A percentile compares a stretch with the other conserved stretches of the same genome.
These are phyloP conservation scores for human DNA, from an alignment of 2,113 vertebrate species.

Conservation along the genomic window GRCh38 chr9:116788001-116788500, in stretches of 20 bases:
- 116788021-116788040: background rate
- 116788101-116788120: background rate
- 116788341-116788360: background rate
- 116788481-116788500: background rate
- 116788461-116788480: background rate
- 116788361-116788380: background rate
- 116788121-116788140: background rate
- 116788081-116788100: background rate
- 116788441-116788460: background rate
- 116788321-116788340: background rate
- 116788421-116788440: background rate
- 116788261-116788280: no score
- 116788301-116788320: background rate
- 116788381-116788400: background rate
- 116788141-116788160: background rate
- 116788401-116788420: background rate
- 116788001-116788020: background rate
- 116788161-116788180: fast-evolving
- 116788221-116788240: background rate
- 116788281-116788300: background rate
- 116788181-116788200: background rate
- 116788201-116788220: background rate
- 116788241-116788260: no score
- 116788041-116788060: background rate
- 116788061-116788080: background rate